Conservation (phyloP, 2,113 vertebrate species). For the Macrotus californicus region DNA sequence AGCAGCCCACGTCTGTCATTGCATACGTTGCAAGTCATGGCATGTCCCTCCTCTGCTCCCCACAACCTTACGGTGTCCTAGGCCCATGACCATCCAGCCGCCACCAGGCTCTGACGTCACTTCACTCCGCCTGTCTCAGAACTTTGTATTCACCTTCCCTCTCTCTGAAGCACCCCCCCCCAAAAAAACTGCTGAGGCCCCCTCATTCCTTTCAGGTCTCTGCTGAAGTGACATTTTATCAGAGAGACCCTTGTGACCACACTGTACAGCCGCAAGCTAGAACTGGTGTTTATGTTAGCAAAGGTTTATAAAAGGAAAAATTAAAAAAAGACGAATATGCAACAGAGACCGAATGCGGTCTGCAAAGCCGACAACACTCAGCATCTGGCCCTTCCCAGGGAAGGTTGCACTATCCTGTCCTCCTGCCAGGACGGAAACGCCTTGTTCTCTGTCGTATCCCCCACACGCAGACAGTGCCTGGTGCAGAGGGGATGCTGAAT, state of each 20-base stretch:
- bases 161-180: no score
- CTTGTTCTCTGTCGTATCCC: background rate
- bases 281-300: background rate
- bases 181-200: no score
- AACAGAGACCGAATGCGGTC: background rate
- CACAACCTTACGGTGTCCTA: no score
- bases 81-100: no score
- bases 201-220: no score
- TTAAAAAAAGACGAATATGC: background rate
- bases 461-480: background rate
- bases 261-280: background rate
- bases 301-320: background rate
- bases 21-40: no score
- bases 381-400: background rate
- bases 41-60: no score
- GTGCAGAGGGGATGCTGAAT: background rate
- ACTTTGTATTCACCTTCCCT: no score
- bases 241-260: no score
- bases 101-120: no score
- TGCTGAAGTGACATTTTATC: no score
- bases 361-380: background rate
- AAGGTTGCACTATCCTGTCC: background rate
- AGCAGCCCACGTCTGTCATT: no score
- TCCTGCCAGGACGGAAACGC: background rate
- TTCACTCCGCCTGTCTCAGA: fast-evolving